Conservation (phyloP, 2,888 invertebrate species). For the Odontocolon sp. region DNA sequence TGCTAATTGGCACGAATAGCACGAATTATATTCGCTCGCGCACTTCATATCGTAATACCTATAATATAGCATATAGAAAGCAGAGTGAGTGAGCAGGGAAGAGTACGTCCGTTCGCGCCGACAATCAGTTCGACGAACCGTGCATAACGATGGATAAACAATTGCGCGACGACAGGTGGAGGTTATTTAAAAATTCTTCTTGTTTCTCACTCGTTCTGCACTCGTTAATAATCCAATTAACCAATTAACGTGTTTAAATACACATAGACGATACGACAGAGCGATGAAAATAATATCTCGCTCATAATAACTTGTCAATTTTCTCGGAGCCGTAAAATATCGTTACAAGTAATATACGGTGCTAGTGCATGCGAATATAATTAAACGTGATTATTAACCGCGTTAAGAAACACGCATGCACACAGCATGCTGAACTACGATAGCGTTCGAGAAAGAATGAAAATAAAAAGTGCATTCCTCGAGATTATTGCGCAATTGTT, state of each 20-base stretch:
- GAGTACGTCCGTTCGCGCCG: constrained; percentile 31
- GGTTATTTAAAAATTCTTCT: constrained; percentile 10
- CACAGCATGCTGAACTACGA: background rate
- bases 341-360: background rate
- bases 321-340: background rate
- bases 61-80: constrained; percentile 1
- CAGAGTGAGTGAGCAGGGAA: background rate
- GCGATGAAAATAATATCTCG: constrained; percentile 22
- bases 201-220: background rate
- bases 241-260: constrained; percentile 28
- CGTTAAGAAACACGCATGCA: constrained; percentile 24
- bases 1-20: constrained; percentile 56
- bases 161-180: constrained; percentile 19
- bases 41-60: constrained; percentile 33
- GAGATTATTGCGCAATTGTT: constrained; percentile 2
- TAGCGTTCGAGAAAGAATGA: background rate
- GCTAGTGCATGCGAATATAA: constrained; percentile 22
- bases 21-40: constrained; percentile 41
- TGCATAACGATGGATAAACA: constrained; percentile 53
- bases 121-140: constrained; percentile 53
- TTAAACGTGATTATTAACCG: constrained; percentile 39
- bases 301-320: constrained; percentile 27
- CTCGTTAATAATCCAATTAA: constrained; percentile 41
- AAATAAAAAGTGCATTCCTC: constrained; percentile 16
- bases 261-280: background rate